phyloP scores from a whole-genome alignment of 30 jellyfish, hydroid and myxozoan genomes.

The Mastigias papua region DNA sequence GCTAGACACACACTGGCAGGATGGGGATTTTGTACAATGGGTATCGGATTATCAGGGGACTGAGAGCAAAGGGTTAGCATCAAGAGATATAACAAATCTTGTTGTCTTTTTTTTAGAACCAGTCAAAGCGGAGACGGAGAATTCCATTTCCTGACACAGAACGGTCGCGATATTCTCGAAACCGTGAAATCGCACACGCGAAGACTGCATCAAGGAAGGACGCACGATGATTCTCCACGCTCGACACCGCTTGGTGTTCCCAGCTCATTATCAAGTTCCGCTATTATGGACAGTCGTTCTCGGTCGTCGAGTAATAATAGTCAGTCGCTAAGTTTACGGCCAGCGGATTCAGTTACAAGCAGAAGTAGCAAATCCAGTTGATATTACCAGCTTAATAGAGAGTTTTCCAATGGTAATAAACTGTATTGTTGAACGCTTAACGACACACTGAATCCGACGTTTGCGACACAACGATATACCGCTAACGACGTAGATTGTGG shows the following conservation, averaged over 20 bases:
- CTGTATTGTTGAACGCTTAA: too few relatives aligned
- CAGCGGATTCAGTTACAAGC: slow-evolving; percentile 73
- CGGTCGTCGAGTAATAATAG: slow-evolving; percentile 88
- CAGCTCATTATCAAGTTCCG: slow-evolving; percentile 72
- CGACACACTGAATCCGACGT: too few relatives aligned
- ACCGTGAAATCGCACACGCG: slow-evolving; percentile 85
- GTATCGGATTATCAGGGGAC: too few relatives aligned
- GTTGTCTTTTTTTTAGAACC: too few relatives aligned
- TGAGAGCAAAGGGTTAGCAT: too few relatives aligned
- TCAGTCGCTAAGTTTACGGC: slow-evolving; percentile 76
- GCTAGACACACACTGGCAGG: too few relatives aligned
- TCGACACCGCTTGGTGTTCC: slow-evolving; percentile 88
- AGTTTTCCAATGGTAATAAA: too few relatives aligned
- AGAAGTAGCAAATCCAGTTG: slow-evolving; percentile 58
- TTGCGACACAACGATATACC: too few relatives aligned
- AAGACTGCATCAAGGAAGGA: slow-evolving; percentile 84
- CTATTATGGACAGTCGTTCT: slow-evolving; percentile 83
- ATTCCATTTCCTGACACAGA: slow-evolving; percentile 88
- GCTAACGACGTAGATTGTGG: too few relatives aligned
- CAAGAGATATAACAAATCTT: too few relatives aligned
- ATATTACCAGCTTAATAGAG: too few relatives aligned
- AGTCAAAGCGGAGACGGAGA: slow-evolving; percentile 89
- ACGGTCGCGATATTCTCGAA: slow-evolving; percentile 94
- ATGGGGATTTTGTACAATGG: too few relatives aligned
- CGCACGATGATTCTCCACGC: slow-evolving; percentile 88